Conservation (phyloP, 2,113 vertebrate species). For the Poecile atricapillus region DNA sequence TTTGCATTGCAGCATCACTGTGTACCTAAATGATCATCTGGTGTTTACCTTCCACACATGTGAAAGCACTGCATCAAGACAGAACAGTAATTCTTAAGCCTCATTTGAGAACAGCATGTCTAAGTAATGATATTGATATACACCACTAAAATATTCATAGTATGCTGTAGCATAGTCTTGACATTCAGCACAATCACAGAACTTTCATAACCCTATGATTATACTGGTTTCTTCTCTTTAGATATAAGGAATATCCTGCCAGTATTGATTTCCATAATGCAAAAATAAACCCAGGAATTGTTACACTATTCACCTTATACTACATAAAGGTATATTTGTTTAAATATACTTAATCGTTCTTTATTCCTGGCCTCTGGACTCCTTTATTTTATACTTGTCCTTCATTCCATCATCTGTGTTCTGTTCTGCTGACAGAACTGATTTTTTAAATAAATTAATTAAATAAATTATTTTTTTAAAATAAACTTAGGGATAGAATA, state of each 20-base stretch:
- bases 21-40: not conserved
- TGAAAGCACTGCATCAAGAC: not conserved
- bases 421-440: not conserved
- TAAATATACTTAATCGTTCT: not conserved
- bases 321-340: not conserved
- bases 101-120: not conserved
- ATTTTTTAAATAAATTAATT: too few species aligned
- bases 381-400: not conserved
- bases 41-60: not conserved
- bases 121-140: not conserved
- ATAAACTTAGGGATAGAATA: not conserved
- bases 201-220: not conserved
- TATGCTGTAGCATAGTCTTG: not conserved
- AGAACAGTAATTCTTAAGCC: not conserved
- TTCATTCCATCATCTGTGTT: not conserved
- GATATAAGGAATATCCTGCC: not conserved
- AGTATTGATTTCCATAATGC: not conserved
- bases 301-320: not conserved
- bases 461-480: not conserved
- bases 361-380: not conserved
- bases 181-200: not conserved
- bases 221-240: not conserved
- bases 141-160: not conserved
- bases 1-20: conserved; percentile 1
- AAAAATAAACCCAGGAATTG: not conserved